Base-by-base conservation (phyloP, 2,888 invertebrate genomes). In the Pterobdella sp. region DNA sequence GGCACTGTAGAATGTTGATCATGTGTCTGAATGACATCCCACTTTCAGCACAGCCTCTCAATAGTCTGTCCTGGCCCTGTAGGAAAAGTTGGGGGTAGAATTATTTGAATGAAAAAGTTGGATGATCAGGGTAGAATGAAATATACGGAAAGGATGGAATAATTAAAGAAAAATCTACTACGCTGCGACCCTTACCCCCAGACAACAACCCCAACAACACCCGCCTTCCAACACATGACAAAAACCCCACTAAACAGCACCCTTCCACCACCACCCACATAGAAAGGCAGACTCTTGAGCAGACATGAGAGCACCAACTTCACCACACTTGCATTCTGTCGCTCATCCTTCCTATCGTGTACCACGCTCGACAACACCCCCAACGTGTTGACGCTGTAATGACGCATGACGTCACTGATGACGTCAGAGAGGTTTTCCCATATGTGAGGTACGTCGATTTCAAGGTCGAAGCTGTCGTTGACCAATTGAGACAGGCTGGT, bases 381-480 rank as follows among this genome's bases (percentile, higher is more conserved):
- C 22, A 31, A 31, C n/a, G 42, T n/a, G 56, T 32, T 31, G 60
- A n/a, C n/a, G 26, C 26, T n/a, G 22, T 10, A 71, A 10, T 71
- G 56, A 0, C 32, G 0, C n/a, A 71, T 34, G 31, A 71, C 32
- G 71, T n/a, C 26, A 63, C 35, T 29, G 32, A 71, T 32, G 22
- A 71, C 18, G 10, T 63, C 63, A 10, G 71, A 60, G 36, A 56
- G 36, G 71, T 56, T 34, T 35, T 32, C 36, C 71, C 71, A 71
- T 7, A 71, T 63, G 2, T 31, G 56, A 3, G 71, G 71, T 35
- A 71, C 36, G 36, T 71, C 71, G 26, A 71, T 71, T 36, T 71
- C 52, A 2, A 71, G 36, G 36, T 71, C 71, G 26, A 56, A 56
- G 31, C 35, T 63, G 31, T 71, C 71, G 1, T 31, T 14, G n/a